Evolutionary conservation across 2,797 vertebrate species (phyloP).

Genomic region (Poeciliopsis gracilis): DNA sequence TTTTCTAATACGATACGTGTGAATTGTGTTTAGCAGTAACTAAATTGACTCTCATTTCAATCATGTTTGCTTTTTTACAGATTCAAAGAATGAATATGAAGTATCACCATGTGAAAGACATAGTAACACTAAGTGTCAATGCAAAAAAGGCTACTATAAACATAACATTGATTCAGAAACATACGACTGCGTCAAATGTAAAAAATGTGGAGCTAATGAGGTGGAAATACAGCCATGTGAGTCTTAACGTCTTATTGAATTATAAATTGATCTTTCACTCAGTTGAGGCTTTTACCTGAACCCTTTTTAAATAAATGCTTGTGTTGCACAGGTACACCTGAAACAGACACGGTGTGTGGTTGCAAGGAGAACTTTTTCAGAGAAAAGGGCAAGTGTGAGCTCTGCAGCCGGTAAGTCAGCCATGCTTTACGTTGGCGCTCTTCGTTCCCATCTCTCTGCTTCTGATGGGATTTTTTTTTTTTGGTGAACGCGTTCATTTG

Average conservation of each 20-base stretch:
- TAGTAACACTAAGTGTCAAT: constrained; percentile 65
- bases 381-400: constrained; percentile 45
- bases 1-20: not conserved
- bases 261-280: not conserved
- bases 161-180: fast-evolving
- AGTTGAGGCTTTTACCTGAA: not conserved
- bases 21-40: not conserved
- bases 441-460: not conserved
- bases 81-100: fast-evolving
- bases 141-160: constrained; percentile 54
- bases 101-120: fast-evolving
- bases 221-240: constrained; percentile 51
- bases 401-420: constrained; percentile 71
- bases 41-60: not conserved
- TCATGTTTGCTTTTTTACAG: constrained; percentile 17
- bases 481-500: constrained; percentile 17
- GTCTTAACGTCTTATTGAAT: constrained; percentile 21
- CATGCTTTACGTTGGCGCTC: not conserved
- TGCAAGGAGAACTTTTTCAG: constrained; percentile 59
- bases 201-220: constrained; percentile 41
- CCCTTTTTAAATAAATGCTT: constrained; percentile 9
- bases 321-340: constrained; percentile 61
- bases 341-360: constrained; percentile 60
- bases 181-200: constrained; percentile 55
- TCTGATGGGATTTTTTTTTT: not conserved